phyloP scores from a whole-genome alignment of 2,113 vertebrate species.

The Penelope pileata region DNA sequence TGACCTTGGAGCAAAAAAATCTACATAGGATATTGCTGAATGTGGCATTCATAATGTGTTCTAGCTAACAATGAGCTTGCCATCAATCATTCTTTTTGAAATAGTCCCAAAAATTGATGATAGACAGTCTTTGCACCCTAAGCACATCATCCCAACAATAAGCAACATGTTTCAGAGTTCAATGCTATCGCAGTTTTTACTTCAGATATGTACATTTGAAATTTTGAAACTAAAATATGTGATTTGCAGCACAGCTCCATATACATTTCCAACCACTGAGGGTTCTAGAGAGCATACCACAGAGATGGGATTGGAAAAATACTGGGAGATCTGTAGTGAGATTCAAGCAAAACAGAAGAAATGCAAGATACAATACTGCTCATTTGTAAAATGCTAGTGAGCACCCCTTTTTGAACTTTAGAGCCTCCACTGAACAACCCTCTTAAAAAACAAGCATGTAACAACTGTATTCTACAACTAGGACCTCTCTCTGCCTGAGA shows the following conservation, averaged over 20 bases:
- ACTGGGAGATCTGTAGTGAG: background rate
- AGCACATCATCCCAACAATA: background rate
- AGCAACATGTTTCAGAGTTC: background rate
- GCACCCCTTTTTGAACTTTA: background rate
- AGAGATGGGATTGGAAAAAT: background rate
- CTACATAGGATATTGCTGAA: conserved; percentile 26
- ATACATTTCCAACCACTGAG: background rate
- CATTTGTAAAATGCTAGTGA: background rate
- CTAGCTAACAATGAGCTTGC: background rate
- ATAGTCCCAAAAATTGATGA: conserved; percentile 26
- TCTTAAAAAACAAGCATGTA: background rate
- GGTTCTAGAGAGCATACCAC: background rate
- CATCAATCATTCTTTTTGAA: conserved; percentile 27
- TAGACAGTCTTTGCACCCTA: background rate
- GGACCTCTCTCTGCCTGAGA: background rate
- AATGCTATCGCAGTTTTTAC: background rate
- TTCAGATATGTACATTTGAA: background rate
- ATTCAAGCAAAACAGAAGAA: background rate
- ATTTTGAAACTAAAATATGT: background rate
- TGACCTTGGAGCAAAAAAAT: conserved; percentile 45
- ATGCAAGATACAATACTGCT: background rate
- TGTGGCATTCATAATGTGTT: background rate
- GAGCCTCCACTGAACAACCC: background rate
- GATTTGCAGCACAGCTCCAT: background rate
- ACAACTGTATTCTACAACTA: background rate